Evolutionary conservation across 2,113 vertebrate species (phyloP), one percentile per base, ranked within the genome.

Genomic region (Excalfactoria chinensis): DNA sequence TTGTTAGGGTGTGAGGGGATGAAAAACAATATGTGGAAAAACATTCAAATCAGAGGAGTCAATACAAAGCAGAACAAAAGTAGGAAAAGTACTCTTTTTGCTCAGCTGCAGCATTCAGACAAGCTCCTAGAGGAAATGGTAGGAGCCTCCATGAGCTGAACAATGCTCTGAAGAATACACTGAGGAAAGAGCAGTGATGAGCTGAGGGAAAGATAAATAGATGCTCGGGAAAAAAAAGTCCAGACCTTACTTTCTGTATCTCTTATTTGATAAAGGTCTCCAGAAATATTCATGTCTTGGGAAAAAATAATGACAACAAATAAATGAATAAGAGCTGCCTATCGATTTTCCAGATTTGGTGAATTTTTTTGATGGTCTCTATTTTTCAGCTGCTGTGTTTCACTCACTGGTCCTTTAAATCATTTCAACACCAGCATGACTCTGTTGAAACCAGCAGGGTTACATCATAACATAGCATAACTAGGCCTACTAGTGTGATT

Each of bases 381-480:
- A 37, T 12, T 11, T 37, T 89, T 90, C 77, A 3, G 6, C 63
- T 62, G 58, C 49, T 86, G 18, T 64, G 53, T 81, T 93, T 88
- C 59, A 71, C 53, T 88, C 79, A 32, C 28, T 75, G 37, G 44
- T 90, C 34, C 34, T 90, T 84, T 95, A 92, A 90, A 93, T 93
- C 81, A 93, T 94, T 95, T 94, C 4, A 0, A 87, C 84, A 67
- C 71, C 84, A 96, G 77, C 89, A 81, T 25, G 81, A 92, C 49
- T 96, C 86, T 89, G 53, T 66, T 90, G 92, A 94, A 92, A 84
- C 37, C 89, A 92, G 89, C 89, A 93, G 95, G 68, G 59, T 73
- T 90, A 73, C 88, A 87, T 71, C 77, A 82, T 51, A 87, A 89
- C 59, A 84, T 67, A 94, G 63, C 25, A 77, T 58, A 95, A 93